Evolutionary conservation across 2,888 invertebrate genomes (phyloP).

Genomic region (Nemoura dubitans): DNA sequence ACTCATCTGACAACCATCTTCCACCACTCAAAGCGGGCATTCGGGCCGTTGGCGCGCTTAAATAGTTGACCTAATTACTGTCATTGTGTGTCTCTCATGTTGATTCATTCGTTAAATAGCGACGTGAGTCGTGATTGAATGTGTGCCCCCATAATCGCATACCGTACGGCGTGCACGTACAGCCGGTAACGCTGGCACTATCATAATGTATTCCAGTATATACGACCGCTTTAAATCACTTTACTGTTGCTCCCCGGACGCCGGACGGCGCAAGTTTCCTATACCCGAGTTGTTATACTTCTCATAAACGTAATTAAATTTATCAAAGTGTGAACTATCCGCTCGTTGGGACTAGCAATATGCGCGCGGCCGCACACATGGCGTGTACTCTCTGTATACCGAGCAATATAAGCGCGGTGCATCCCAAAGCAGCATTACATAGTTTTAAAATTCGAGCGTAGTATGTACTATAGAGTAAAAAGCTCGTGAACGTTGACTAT

Average conservation of each 20-base stretch:
- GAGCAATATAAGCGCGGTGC: not conserved
- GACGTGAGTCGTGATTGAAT: not conserved
- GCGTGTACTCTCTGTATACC: too few relatives aligned
- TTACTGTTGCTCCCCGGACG: not conserved
- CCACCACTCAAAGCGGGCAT: not conserved
- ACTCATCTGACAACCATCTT: not conserved
- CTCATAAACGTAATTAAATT: not conserved
- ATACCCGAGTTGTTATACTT: not conserved
- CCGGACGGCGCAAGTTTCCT: not conserved
- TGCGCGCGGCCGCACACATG: not conserved
- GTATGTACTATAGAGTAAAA: not conserved
- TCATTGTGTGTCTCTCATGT: not conserved
- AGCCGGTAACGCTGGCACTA: too few relatives aligned
- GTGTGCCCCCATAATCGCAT: not conserved
- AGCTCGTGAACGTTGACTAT: not conserved
- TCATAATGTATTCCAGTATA: too few relatives aligned
- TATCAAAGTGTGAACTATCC: not conserved
- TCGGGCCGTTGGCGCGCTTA: not conserved
- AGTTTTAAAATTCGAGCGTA: not conserved
- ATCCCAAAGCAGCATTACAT: not conserved
- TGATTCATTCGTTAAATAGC: not conserved
- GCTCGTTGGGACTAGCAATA: not conserved
- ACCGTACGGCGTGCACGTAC: too few relatives aligned
- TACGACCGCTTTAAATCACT: too few relatives aligned
- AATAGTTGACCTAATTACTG: slow-evolving; percentile 7